Percentiles rank a stretch among this genome's conserved stretches.
These are phyloP conservation scores for Drosophila equinoxialis DNA, from an alignment of 1,140 invertebrate genomes.

Conservation along the genomic window DNA sequence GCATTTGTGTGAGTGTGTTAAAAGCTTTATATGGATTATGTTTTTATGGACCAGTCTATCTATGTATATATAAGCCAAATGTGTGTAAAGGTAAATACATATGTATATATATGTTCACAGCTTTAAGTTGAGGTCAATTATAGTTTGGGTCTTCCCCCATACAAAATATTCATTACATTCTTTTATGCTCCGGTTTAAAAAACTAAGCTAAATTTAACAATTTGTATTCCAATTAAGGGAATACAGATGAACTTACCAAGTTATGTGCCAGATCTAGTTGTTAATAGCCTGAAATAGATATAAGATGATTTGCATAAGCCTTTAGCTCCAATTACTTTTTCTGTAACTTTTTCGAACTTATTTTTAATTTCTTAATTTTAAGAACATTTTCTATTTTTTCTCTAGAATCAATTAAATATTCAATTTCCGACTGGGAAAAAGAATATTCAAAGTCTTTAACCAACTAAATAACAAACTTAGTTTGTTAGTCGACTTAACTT, in stretches of 20 bases:
- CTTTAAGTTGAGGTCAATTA: slow-evolving; percentile 1
- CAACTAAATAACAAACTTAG: too few relatives aligned
- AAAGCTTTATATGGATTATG: slow-evolving; percentile 62
- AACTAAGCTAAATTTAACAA: not conserved
- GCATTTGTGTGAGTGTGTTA: slow-evolving; percentile 18
- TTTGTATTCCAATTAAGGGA: not conserved
- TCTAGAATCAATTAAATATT: too few relatives aligned
- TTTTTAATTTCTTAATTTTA: too few relatives aligned
- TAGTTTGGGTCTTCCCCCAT: not conserved
- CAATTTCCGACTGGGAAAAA: too few relatives aligned
- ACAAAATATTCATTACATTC: not conserved
- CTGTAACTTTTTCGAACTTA: too few relatives aligned
- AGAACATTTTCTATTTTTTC: too few relatives aligned
- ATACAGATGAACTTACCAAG: not conserved
- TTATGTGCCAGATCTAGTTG: not conserved
- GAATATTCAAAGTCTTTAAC: too few relatives aligned
- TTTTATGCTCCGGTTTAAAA: not conserved
- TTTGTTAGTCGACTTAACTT: too few relatives aligned
- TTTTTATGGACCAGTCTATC: slow-evolving; percentile 39
- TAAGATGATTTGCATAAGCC: not conserved
- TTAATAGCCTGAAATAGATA: not conserved
- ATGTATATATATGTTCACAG: not conserved
- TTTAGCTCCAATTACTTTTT: too few relatives aligned
- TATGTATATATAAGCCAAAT: not conserved
- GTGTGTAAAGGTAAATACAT: not conserved